Evolutionary conservation across 2,113 vertebrate species (phyloP).

Genomic region (Plecotus auritus): DNA sequence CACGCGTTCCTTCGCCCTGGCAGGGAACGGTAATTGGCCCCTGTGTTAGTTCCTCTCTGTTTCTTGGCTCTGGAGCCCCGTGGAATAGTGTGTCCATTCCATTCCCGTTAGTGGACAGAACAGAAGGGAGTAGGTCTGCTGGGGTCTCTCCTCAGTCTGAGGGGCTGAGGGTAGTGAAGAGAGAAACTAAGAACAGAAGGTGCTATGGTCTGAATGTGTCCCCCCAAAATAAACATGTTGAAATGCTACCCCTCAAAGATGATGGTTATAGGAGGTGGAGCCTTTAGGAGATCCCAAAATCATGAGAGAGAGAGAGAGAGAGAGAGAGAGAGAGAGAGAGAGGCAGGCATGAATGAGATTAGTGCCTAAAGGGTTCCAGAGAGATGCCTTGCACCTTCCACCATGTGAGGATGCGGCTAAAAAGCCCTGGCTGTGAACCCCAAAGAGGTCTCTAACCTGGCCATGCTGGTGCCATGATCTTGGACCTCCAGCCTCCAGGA

Average conservation of each 20-base stretch:
- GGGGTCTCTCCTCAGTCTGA: background rate
- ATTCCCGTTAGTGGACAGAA: background rate
- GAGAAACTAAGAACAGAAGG: background rate
- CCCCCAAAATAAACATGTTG: background rate
- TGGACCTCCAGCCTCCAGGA: background rate
- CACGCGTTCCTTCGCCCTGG: background rate
- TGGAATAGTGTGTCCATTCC: background rate
- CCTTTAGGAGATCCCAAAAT: background rate
- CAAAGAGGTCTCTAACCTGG: background rate
- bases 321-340: too few species aligned
- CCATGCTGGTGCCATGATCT: background rate
- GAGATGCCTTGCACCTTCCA: background rate
- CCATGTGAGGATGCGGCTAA: background rate
- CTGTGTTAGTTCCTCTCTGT: background rate
- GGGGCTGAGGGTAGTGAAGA: background rate
- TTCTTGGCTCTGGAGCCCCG: background rate
- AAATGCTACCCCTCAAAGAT: background rate
- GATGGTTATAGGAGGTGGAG: background rate
- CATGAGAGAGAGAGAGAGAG: background rate
- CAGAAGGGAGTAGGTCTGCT: background rate
- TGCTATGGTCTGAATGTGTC: background rate
- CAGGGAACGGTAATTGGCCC: background rate
- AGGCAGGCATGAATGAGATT: background rate
- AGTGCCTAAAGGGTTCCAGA: background rate
- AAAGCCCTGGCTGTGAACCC: too few species aligned